Percentiles rank a stretch among this genome's conserved stretches.
Conservation (phyloP, 2,888 invertebrate genomes). For the Hemaris fuciformis region DNA sequence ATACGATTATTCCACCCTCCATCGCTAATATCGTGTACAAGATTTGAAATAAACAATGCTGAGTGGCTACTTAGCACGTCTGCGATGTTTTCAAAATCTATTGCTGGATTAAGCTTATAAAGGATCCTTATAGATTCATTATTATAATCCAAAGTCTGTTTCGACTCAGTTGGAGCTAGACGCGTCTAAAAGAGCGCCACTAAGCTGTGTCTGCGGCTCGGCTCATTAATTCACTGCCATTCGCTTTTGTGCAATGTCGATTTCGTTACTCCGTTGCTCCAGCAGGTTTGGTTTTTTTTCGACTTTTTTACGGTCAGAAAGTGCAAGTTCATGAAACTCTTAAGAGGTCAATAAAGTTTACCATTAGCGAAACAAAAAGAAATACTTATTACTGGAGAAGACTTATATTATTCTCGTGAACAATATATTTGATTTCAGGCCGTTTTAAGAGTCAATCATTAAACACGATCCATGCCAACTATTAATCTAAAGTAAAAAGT, state of each 20-base stretch:
- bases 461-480: too few relatives aligned
- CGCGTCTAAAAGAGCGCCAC: not conserved
- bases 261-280: not conserved
- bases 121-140: not conserved
- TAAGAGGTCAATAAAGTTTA: too few relatives aligned
- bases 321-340: too few relatives aligned
- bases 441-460: too few relatives aligned
- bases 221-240: not conserved
- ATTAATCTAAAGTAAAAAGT: too few relatives aligned
- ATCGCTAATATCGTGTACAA: not conserved
- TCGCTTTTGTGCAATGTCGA: not conserved
- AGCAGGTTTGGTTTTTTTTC: not conserved
- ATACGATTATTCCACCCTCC: slow-evolving; percentile 32
- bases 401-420: too few relatives aligned
- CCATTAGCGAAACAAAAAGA: too few relatives aligned
- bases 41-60: not conserved
- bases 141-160: not conserved
- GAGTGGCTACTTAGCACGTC: not conserved
- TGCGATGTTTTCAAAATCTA: not conserved
- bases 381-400: too few relatives aligned
- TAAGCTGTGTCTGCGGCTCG: not conserved
- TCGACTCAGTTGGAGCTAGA: not conserved
- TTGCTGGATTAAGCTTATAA: not conserved
- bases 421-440: too few relatives aligned
- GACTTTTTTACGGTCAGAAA: not conserved